Evolutionary conservation across 2,888 invertebrate genomes (phyloP), one percentile per base, ranked within the genome.

Genomic region (Diaprepes abbreviatus): DNA sequence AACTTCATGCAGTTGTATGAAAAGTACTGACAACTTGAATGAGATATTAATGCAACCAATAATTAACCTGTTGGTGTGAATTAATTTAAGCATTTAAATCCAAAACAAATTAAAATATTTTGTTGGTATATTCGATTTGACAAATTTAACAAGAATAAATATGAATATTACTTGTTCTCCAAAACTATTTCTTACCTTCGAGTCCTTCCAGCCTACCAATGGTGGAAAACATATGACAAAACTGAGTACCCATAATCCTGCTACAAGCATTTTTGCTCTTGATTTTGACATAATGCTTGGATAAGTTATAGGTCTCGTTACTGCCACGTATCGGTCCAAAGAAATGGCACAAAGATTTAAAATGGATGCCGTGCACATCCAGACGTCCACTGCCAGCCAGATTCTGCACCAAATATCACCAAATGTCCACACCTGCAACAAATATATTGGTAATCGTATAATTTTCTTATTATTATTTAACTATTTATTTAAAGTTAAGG

Each of bases 301-400:
- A 86, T 98, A 98, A 83, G 93, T 94, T 79, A 98, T 94, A 0
- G 98, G 98, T 62, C 96, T 89, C 38, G 97, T 97, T 71, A 98
- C 97, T 19, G 98, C 98, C 78, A 98, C 93, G 86, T 98, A 98
- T 84, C 98, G 89, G 86, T 95, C 94, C 81, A 98, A 86, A 12
- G 96, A 96, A 82, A 98, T 98, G 78, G 96, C 97, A 83, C 97
- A 97, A 63, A 98, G 89, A 85, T 98, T 98, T 77, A 98, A 88
- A 79, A 98, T 98, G 77, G 96, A 97, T 0, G 98, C 96, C 0
- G 98, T 98, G 86, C 97, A 98, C 93, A 98, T 94, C 96, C 97
- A 97, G 9, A 98, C 98, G 85, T 98, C 98, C 66, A 97, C 91
- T 0, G 98, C 97, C 73, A 98, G 87, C 98, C 98, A 98, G 74